Base-by-base conservation (phyloP, 1,140 invertebrate genomes). In the Whitmania pigra region DNA sequence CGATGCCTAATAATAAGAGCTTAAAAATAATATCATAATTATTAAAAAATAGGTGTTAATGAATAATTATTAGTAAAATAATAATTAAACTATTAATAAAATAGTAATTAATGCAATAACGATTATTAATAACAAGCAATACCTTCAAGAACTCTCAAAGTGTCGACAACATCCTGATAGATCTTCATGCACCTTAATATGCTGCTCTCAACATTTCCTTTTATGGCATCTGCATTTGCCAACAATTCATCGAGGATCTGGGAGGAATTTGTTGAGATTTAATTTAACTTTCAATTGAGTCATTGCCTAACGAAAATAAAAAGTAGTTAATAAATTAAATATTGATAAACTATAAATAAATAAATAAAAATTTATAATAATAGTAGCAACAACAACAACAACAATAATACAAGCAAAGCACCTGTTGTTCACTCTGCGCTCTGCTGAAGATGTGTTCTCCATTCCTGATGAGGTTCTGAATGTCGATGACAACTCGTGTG, bases 131-230 rank as follows among this genome's bases (percentile, higher is more conserved):
- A 66, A 53, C 5, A 60, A 29, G 67, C 78, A 74, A 82, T 83
- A 93, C 91, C 88, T 83, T 40, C 88, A 86, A 95, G 82, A 63
- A 89, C 93, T 72, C 89, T 85, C 69, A 91, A 87, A 7, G 92
- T 96, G 67, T 89, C 87, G 76, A 90, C 88, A 2, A 93, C 93
- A 79, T 94, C 90, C 76, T 88, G 86, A 0, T 95, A 83, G 0
- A 90, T 94, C 75, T 89, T 87, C 76, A 93, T 90, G 18, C 90
- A 92, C 66, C 88, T 85, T 74, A 88, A 85, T 0, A 94, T 89
- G 29, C 93, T 92, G 71, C 89, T 86, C 71, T 88, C 87, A 0
- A 92, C 92, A 77, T 86, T 87, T 0, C 85, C 87, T 53, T 89
- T 85, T 0, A 91, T 88, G 15, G 82, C 80, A 77, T 90, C 86